phyloP scores from a whole-genome alignment of 1,140 invertebrate species.

The Tetramorium parvispinum region DNA sequence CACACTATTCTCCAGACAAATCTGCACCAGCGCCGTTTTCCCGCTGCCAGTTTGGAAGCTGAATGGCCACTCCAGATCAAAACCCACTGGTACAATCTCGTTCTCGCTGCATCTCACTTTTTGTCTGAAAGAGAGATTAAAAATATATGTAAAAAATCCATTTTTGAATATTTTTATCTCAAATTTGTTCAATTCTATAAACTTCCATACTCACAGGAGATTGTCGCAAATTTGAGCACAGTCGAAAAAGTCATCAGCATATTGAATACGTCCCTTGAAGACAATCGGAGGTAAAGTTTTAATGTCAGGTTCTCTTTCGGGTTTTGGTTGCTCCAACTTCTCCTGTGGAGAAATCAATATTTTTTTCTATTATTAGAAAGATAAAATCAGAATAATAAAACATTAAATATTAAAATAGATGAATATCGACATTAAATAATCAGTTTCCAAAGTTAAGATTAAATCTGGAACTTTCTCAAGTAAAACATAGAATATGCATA shows the following conservation, averaged over 20 bases:
- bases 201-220: conserved; percentile 84
- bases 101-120: conserved; percentile 82
- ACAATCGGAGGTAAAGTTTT: conserved; percentile 79
- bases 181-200: background rate
- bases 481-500: conserved; percentile 1
- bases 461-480: background rate
- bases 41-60: conserved; percentile 87
- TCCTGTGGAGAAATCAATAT: conserved; percentile 53
- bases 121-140: conserved; percentile 78
- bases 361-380: background rate
- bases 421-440: background rate
- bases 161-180: conserved; percentile 9
- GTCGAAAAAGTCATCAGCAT: conserved; percentile 84
- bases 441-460: background rate
- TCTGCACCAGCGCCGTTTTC: conserved; percentile 88
- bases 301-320: conserved; percentile 43
- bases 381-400: background rate
- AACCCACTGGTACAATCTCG: conserved; percentile 86
- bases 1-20: conserved; percentile 84
- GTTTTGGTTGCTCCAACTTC: conserved; percentile 35
- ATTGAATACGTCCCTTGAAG: conserved; percentile 86
- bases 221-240: conserved; percentile 86
- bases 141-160: background rate
- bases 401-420: conserved; percentile 8
- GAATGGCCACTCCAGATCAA: conserved; percentile 89